A percentile compares a stretch with the other conserved stretches of the same genome.
phyloP scores from a whole-genome alignment of 2,888 invertebrate species.

The Agonopterix alstromeriana region DNA sequence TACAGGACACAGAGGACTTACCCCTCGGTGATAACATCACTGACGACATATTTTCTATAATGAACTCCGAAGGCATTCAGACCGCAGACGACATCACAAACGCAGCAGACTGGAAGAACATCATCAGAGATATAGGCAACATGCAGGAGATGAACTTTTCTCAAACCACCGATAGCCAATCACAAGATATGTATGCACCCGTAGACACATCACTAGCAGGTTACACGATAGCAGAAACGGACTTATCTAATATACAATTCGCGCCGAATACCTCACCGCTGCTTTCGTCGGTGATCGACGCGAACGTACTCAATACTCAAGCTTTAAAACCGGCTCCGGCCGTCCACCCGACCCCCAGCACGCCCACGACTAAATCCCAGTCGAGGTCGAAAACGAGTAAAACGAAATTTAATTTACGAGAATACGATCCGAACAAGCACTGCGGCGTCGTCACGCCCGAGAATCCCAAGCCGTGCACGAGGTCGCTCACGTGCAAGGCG shows the following conservation, averaged over 20 bases:
- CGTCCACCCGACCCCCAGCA: conserved; percentile 28
- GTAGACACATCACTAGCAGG: conserved; percentile 40
- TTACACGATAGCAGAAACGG: conserved; percentile 48
- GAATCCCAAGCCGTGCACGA: conserved; percentile 83
- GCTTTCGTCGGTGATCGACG: conserved; percentile 40
- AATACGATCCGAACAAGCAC: conserved; percentile 89
- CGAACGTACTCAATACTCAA: conserved; percentile 31
- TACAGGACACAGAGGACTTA: conserved; percentile 68
- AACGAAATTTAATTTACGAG: conserved; percentile 73
- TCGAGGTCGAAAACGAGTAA: conserved; percentile 53
- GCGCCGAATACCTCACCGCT: conserved; percentile 50
- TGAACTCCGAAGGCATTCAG: conserved; percentile 72
- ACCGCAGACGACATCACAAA: conserved; percentile 68
- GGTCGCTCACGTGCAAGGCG: conserved; percentile 85
- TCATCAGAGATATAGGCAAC: conserved; percentile 67
- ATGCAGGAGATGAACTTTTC: conserved; percentile 67
- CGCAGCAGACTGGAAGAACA: conserved; percentile 69
- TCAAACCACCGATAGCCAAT: conserved; percentile 42
- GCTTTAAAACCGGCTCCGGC: conserved; percentile 25
- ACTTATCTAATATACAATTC: conserved; percentile 53
- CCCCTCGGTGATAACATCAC: conserved; percentile 66
- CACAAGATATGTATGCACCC: conserved; percentile 50
- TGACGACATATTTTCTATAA: conserved; percentile 69
- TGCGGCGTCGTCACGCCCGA: conserved; percentile 86
- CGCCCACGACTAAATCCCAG: conserved; percentile 38